phyloP scores from a whole-genome alignment of 1,140 invertebrate genomes.

The Eubasilissa regina region DNA sequence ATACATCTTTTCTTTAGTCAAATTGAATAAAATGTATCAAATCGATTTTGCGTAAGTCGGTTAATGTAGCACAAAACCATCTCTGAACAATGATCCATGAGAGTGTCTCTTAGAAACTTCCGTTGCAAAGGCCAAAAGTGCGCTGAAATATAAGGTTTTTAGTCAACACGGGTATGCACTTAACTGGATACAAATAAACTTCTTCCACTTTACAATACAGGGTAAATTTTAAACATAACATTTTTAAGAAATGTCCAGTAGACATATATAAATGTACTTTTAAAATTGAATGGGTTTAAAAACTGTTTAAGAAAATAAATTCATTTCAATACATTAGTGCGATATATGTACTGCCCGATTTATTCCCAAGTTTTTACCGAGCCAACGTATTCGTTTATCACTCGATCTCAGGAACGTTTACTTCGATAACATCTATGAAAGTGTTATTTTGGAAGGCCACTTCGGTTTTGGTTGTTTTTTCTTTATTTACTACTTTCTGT shows the following conservation, averaged over 20 bases:
- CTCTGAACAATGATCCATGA: conserved; percentile 17
- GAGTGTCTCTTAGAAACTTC: conserved; percentile 23
- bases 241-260: too few relatives aligned
- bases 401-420: neutral
- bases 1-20: too few relatives aligned
- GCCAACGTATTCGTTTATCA: conserved; percentile 3
- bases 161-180: conserved; percentile 34
- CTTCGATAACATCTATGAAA: conserved; percentile 21
- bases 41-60: too few relatives aligned
- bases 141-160: conserved; percentile 37
- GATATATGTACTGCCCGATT: too few relatives aligned
- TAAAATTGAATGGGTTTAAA: too few relatives aligned
- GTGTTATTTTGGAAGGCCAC: conserved; percentile 28
- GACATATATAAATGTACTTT: too few relatives aligned
- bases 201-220: too few relatives aligned
- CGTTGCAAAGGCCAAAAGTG: neutral
- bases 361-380: neutral
- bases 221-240: neutral
- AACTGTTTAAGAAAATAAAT: too few relatives aligned
- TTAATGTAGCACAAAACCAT: too few relatives aligned
- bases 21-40: too few relatives aligned
- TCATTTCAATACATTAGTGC: too few relatives aligned
- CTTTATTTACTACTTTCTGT: conserved; percentile 52
- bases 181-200: neutral
- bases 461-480: conserved; percentile 22